A percentile compares a stretch with the other conserved stretches of the same genome.
These are phyloP conservation scores for Campoletis raptor DNA, from an alignment of 2,888 invertebrate genomes.

Conservation along the genomic window DNA sequence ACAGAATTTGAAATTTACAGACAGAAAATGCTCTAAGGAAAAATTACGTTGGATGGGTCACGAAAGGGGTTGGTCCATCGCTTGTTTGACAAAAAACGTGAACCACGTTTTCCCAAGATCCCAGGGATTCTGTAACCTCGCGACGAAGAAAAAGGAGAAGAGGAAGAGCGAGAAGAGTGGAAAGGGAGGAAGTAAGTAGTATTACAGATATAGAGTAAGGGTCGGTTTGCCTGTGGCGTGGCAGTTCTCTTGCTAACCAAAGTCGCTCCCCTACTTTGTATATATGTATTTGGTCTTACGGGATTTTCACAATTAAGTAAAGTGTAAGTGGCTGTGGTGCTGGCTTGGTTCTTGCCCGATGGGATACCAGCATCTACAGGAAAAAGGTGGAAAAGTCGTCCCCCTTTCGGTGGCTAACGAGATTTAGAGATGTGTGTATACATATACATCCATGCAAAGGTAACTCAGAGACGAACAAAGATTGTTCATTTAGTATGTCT, in stretches of 20 bases:
- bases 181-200: conserved; percentile 38
- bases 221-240: conserved; percentile 56
- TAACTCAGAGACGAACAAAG: conserved; percentile 11
- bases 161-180: conserved; percentile 20
- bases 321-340: conserved; percentile 77
- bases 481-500: conserved; percentile 35
- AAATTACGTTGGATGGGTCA: background rate
- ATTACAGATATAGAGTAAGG: conserved; percentile 53
- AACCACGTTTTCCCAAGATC: conserved; percentile 45
- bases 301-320: conserved; percentile 82
- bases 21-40: background rate
- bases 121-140: conserved; percentile 46
- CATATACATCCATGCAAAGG: background rate
- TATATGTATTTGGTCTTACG: conserved; percentile 53
- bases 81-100: conserved; percentile 49
- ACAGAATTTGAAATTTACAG: background rate
- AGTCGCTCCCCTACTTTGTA: conserved; percentile 67
- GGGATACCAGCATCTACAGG: conserved; percentile 55
- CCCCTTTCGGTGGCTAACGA: conserved; percentile 64
- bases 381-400: conserved; percentile 63
- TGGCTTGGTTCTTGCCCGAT: conserved; percentile 66
- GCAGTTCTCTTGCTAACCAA: conserved; percentile 72
- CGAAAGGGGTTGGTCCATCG: conserved; percentile 46
- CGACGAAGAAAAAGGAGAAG: conserved; percentile 51
- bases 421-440: conserved; percentile 61